Percentiles rank a stretch among this genome's conserved stretches.
These are phyloP conservation scores for Dryomyza anilis DNA, from an alignment of 2,888 invertebrate genomes.

Conservation along the genomic window DNA sequence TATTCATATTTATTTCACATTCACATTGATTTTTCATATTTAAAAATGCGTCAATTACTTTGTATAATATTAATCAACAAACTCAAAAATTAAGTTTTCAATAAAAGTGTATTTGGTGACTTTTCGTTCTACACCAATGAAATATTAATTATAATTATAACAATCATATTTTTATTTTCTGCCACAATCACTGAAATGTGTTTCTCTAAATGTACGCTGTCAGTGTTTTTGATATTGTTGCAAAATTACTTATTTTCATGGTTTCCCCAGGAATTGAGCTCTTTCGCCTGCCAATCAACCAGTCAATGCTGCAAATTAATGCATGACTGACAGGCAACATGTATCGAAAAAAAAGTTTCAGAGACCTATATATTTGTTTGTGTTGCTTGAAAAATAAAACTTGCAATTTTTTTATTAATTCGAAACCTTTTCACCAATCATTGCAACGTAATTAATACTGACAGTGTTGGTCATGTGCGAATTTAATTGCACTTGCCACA, in stretches of 20 bases:
- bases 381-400: not conserved
- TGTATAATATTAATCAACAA: too few relatives aligned
- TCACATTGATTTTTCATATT: too few relatives aligned
- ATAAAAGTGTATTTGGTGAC: too few relatives aligned
- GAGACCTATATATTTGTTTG: not conserved
- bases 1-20: too few relatives aligned
- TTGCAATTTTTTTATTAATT: too few relatives aligned
- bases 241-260: not conserved
- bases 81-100: too few relatives aligned
- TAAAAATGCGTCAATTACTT: too few relatives aligned
- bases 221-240: slow-evolving; percentile 2
- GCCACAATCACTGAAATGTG: too few relatives aligned
- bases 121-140: too few relatives aligned
- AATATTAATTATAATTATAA: too few relatives aligned
- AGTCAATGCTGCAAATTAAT: slow-evolving; percentile 18
- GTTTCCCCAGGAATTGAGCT: slow-evolving; percentile 10
- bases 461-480: not conserved
- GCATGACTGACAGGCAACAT: slow-evolving; percentile 2
- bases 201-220: too few relatives aligned
- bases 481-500: slow-evolving; percentile 1
- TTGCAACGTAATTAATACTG: not conserved
- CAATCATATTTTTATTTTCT: too few relatives aligned
- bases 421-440: not conserved
- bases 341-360: not conserved
- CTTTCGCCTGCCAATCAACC: slow-evolving; percentile 22